A percentile compares a stretch with the other conserved stretches of the same genome.
Evolutionary conservation across 2,113 vertebrate genomes (phyloP).

Genomic region (Pseudorectes ferrugineus): DNA sequence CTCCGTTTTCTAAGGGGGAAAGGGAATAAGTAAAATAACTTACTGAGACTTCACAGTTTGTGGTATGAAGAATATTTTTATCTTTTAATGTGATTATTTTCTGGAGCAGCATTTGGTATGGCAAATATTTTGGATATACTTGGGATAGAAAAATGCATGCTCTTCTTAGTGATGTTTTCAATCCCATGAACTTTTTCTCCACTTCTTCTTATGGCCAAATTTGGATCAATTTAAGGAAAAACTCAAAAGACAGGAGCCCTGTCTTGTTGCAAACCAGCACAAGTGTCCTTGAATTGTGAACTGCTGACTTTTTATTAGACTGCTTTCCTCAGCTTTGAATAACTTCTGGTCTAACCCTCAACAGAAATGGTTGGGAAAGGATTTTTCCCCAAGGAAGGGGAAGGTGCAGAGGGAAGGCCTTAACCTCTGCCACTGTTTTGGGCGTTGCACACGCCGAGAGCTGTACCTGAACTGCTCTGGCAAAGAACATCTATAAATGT

Average conservation of each 20-base stretch:
- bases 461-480: neutral
- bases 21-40: neutral
- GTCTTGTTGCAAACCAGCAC: neutral
- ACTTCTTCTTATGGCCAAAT: neutral
- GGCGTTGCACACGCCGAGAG: neutral
- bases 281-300: neutral
- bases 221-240: neutral
- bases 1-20: neutral
- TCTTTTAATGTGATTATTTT: neutral
- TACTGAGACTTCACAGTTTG: neutral
- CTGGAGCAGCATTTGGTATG: neutral
- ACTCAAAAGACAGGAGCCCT: rapidly evolving
- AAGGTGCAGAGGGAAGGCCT: neutral
- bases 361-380: neutral
- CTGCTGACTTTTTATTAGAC: neutral
- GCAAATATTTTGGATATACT: neutral
- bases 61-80: neutral
- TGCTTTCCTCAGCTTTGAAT: neutral
- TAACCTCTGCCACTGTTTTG: rapidly evolving
- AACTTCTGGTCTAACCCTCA: neutral
- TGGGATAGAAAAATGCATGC: neutral
- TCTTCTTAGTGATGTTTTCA: neutral
- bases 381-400: neutral
- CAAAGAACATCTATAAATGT: no score
- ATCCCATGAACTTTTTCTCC: neutral